Percentiles rank a stretch among this genome's conserved stretches.
Evolutionary conservation across 1,140 invertebrate species (phyloP).

Genomic region (Drosophila kikkawai): DNA sequence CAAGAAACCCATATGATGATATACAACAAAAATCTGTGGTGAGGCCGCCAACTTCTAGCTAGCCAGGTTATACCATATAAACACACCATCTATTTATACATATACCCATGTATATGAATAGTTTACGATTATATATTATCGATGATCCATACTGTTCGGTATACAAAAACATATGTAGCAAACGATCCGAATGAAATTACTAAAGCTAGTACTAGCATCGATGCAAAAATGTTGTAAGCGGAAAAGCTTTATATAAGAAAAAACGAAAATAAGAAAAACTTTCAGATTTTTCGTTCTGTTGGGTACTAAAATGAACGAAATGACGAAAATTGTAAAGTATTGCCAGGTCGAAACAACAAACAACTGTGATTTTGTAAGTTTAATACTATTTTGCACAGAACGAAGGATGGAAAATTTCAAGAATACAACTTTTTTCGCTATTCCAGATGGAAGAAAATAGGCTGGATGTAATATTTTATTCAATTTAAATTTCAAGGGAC

Average conservation of each 20-base stretch:
- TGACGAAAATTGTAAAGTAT: background rate
- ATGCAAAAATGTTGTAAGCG: background rate
- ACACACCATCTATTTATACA: slow-evolving; percentile 57
- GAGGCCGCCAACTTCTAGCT: slow-evolving; percentile 48
- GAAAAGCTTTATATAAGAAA: background rate
- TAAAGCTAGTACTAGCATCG: slow-evolving; percentile 10
- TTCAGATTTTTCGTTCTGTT: too few species aligned
- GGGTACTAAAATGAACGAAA: background rate
- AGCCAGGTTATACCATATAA: slow-evolving; percentile 60
- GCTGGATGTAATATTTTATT: background rate
- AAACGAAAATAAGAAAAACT: background rate
- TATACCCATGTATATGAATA: slow-evolving; percentile 64
- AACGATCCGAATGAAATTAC: slow-evolving; percentile 11
- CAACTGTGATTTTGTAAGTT: slow-evolving; percentile 1
- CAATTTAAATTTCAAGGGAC: background rate
- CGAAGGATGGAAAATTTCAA: background rate
- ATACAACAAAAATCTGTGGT: slow-evolving; percentile 15
- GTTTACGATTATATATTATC: slow-evolving; percentile 40
- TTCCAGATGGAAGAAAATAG: background rate
- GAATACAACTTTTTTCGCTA: background rate
- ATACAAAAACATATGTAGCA: slow-evolving; percentile 9
- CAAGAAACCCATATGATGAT: slow-evolving; percentile 15
- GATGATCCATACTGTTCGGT: slow-evolving; percentile 48
- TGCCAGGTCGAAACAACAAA: background rate
- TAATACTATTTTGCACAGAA: background rate